phyloP scores from a whole-genome alignment of 2,113 vertebrate genomes.

The Hippocampus abdominalis region DNA sequence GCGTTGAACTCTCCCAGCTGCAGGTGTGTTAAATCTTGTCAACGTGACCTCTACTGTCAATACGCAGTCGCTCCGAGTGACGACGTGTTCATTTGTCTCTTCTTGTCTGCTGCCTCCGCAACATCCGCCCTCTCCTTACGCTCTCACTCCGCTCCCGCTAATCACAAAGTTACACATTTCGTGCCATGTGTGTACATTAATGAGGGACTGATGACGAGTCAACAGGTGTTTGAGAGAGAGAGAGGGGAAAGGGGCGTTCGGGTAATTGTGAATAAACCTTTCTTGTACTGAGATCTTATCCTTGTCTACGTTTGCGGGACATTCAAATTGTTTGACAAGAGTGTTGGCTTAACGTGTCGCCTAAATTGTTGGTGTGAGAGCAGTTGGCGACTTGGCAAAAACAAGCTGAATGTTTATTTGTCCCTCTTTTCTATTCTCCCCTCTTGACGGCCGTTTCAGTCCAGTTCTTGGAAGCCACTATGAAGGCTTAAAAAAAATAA shows the following conservation, averaged over 20 bases:
- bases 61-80: constrained; percentile 33
- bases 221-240: constrained; percentile 13
- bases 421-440: constrained; percentile 11
- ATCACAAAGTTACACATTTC: constrained; percentile 43
- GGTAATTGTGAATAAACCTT: too few relatives aligned
- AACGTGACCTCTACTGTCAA: constrained; percentile 51
- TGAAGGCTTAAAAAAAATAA: constrained; percentile 9
- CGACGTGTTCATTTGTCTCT: constrained; percentile 27
- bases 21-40: constrained; percentile 40
- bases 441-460: constrained; percentile 18
- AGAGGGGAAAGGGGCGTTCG: neutral
- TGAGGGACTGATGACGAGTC: constrained; percentile 49
- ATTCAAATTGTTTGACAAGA: constrained; percentile 20
- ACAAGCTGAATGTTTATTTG: constrained; percentile 24
- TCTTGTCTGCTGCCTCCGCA: constrained; percentile 19
- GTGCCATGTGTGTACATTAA: constrained; percentile 23
- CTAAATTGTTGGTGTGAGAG: constrained; percentile 25
- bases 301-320: too few relatives aligned
- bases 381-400: constrained; percentile 47
- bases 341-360: constrained; percentile 31
- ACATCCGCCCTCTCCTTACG: constrained; percentile 24
- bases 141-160: constrained; percentile 55
- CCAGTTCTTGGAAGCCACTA: constrained; percentile 28
- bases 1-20: constrained; percentile 6
- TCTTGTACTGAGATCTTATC: too few relatives aligned